These are phyloP conservation scores for Metopolophium dirhodum DNA, from an alignment of 1,140 invertebrate genomes.

Conservation along the genomic window DNA sequence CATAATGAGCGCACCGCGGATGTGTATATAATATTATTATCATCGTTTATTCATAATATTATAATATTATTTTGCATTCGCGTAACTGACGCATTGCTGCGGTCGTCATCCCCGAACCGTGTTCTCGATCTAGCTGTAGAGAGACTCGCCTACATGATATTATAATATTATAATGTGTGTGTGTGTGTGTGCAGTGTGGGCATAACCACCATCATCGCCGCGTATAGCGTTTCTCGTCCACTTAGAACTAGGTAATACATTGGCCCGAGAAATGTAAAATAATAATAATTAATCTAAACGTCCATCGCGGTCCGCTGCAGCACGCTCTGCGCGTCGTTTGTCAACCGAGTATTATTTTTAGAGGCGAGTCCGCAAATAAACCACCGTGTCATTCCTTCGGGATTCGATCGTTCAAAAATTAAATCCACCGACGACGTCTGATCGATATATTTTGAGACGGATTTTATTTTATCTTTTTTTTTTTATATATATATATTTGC, in stretches of 20 bases:
- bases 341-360: neutral
- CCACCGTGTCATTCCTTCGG: neutral
- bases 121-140: too few relatives aligned
- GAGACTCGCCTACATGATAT: neutral
- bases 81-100: too few relatives aligned
- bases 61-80: too few relatives aligned
- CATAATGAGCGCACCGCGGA: neutral
- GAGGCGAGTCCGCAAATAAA: neutral
- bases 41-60: too few relatives aligned
- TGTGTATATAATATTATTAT: too few relatives aligned
- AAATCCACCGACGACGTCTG: neutral
- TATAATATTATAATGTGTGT: neutral
- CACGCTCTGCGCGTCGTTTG: neutral
- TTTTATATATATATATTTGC: neutral
- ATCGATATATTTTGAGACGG: neutral
- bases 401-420: constrained; percentile 16
- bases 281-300: constrained; percentile 13
- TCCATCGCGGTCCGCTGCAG: constrained; percentile 6
- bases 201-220: neutral
- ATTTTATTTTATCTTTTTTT: neutral
- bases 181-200: too few relatives aligned
- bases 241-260: neutral
- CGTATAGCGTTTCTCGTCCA: neutral
- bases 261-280: constrained; percentile 13
- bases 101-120: too few relatives aligned